Evolutionary conservation across 2,797 vertebrate genomes (phyloP).

Genomic region (Propithecus perrieri): DNA sequence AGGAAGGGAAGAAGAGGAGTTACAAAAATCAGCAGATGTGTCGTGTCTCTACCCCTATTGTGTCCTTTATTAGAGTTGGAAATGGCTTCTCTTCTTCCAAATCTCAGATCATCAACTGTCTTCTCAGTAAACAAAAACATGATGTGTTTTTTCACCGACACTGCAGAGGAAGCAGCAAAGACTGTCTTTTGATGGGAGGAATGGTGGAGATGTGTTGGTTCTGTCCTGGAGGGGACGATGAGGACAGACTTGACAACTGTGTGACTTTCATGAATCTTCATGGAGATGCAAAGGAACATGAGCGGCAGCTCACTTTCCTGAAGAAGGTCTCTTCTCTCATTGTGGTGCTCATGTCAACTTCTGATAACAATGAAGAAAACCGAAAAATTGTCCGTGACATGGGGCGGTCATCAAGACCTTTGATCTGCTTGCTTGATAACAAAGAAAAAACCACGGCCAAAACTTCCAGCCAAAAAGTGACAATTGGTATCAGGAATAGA

Average conservation of each 20-base stretch:
- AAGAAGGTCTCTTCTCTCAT: conserved; percentile 80
- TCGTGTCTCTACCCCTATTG: conserved; percentile 78
- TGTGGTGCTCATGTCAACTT: conserved; percentile 81
- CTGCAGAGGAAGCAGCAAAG: conserved; percentile 73
- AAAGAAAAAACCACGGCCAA: neutral
- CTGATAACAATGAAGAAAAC: conserved; percentile 44
- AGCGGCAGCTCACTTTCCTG: conserved; percentile 82
- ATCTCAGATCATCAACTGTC: conserved; percentile 79
- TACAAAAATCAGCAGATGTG: conserved; percentile 75
- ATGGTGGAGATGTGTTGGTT: conserved; percentile 80
- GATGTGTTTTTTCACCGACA: conserved; percentile 79
- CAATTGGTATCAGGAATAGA: conserved; percentile 82
- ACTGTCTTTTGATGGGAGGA: conserved; percentile 76
- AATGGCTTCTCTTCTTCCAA: conserved; percentile 82
- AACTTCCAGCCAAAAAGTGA: conserved; percentile 56
- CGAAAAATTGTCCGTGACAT: conserved; percentile 53
- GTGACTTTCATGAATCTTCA: conserved; percentile 81
- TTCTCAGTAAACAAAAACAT: conserved; percentile 78
- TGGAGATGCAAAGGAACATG: conserved; percentile 75
- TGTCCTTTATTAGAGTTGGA: conserved; percentile 85
- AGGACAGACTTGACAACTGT: conserved; percentile 74
- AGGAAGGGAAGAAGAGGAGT: conserved; percentile 52
- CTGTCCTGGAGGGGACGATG: conserved; percentile 51
- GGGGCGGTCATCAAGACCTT: conserved; percentile 63
- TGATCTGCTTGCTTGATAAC: conserved; percentile 82